Conservation (phyloP, 2,113 vertebrate genomes). For the Zingel zingel region DNA sequence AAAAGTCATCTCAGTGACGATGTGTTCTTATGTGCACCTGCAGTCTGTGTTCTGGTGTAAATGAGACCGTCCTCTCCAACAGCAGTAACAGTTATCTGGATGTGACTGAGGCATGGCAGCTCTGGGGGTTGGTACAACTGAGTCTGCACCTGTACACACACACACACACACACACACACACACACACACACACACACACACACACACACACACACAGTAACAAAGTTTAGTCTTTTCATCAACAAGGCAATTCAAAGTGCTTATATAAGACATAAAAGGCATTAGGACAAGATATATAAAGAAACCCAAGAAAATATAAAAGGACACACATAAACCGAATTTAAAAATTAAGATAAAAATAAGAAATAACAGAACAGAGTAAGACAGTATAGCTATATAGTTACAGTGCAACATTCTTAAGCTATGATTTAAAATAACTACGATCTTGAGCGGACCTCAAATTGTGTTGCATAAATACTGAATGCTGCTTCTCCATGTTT, state of each 20-base stretch:
- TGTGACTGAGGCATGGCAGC: conserved; percentile 82
- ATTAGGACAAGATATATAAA: not conserved
- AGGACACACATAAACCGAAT: not conserved
- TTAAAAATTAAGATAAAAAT: not conserved
- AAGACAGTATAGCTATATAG: too few relatives aligned
- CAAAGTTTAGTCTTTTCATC: too few relatives aligned
- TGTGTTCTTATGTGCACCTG: conserved; percentile 62
- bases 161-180: not conserved
- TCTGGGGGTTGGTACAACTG: conserved; percentile 84
- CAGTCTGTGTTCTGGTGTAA: conserved; percentile 84
- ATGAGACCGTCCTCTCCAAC: conserved; percentile 89
- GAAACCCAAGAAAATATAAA: not conserved
- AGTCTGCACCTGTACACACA: conserved; percentile 61
- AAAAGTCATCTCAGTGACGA: not conserved
- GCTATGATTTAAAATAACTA: not conserved
- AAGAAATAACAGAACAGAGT: too few relatives aligned
- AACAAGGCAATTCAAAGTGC: not conserved
- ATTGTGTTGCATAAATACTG: not conserved
- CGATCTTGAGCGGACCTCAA: too few relatives aligned
- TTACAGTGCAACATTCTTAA: not conserved
- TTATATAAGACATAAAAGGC: not conserved
- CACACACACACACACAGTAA: not conserved
- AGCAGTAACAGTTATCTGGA: conserved; percentile 84
- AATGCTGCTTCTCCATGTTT: not conserved
- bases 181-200: not conserved